Base-by-base conservation (phyloP, 2,113 vertebrate genomes). In the Lagopus muta region DNA sequence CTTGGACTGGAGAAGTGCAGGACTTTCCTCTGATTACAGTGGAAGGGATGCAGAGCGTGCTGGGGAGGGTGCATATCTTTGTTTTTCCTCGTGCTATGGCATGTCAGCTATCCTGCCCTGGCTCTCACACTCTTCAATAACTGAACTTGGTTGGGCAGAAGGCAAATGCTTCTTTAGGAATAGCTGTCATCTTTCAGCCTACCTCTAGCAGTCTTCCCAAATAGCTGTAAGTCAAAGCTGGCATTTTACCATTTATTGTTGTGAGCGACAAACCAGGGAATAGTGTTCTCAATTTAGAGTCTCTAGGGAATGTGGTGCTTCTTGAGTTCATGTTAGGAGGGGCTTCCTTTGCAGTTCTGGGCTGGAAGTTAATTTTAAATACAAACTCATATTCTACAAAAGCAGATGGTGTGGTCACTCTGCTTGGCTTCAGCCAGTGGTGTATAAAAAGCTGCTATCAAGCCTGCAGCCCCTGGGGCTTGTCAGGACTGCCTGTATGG, bases 221-320 rank as follows among this genome's bases (percentile, higher is more conserved):
- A 70, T 20, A 84, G 15, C 34, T 8, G 19, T 24, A 47, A 70
- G 40, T 43, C 69, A 62, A 38, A 83, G 57, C 22, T 92, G 78
- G 43, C 22, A 24, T 72, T 66, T 54, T 60, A 67, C 28, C 22
- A 7, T 45, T 92, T 81, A 84, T 47, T 92, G 65, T 64, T 86
- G 32, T 47, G 55, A 85, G 66, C 52, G 62, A 70, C 47, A 84
- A 86, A 92, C 27, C 32, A 78, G 73, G 86, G 66, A 84, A 34
- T 1, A 45, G 38, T 27, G 30, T 50, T 71, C 70, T 82, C 21
- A 69, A 17, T 78, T 84, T 84, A 67, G 32, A 43, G 18, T 78
- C 77, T 65, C 48, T 32, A 30, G 74, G 71, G 74, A 73, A 61
- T 27, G 22, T 60, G n/a, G 32, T 89, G 34, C 57, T 76, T 60